Evolutionary conservation across 2,888 invertebrate species (phyloP).

Genomic region (Drosophila quinaria): DNA sequence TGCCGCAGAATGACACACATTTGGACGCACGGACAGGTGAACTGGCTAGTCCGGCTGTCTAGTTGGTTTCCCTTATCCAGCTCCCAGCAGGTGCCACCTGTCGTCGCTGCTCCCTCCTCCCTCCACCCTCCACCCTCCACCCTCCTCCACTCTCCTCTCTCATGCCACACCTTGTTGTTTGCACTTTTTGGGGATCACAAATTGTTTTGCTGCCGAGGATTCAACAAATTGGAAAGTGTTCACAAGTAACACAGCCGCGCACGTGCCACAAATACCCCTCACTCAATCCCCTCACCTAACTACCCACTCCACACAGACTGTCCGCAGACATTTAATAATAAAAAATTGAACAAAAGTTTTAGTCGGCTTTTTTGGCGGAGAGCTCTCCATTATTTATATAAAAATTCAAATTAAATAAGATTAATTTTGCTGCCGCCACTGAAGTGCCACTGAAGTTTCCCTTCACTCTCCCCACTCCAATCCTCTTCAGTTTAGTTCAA

Average conservation of each 20-base stretch:
- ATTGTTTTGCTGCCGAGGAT: constrained; percentile 74
- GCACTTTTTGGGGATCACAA: constrained; percentile 68
- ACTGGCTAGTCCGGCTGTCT: constrained; percentile 11
- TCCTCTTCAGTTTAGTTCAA: background rate
- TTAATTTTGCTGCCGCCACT: constrained; percentile 66
- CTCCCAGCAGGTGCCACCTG: constrained; percentile 44
- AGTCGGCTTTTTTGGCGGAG: constrained; percentile 47
- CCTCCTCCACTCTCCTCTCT: background rate
- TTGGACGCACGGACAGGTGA: constrained; percentile 35
- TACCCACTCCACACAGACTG: constrained; percentile 11
- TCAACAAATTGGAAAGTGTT: constrained; percentile 81
- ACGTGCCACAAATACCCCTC: constrained; percentile 58
- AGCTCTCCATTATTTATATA: constrained; percentile 77
- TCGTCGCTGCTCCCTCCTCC: background rate
- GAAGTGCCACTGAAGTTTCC: constrained; percentile 4
- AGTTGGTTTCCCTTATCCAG: constrained; percentile 8
- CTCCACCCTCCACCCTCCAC: background rate
- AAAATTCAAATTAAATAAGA: constrained; percentile 84
- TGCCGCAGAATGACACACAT: constrained; percentile 80
- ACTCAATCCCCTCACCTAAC: background rate
- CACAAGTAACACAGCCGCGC: constrained; percentile 65
- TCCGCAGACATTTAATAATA: constrained; percentile 77
- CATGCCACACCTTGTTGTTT: constrained; percentile 43
- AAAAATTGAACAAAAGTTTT: constrained; percentile 74
- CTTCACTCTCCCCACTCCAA: background rate